phyloP scores from a whole-genome alignment of 2,797 vertebrate genomes.

The Silurus lanzhouensis region DNA sequence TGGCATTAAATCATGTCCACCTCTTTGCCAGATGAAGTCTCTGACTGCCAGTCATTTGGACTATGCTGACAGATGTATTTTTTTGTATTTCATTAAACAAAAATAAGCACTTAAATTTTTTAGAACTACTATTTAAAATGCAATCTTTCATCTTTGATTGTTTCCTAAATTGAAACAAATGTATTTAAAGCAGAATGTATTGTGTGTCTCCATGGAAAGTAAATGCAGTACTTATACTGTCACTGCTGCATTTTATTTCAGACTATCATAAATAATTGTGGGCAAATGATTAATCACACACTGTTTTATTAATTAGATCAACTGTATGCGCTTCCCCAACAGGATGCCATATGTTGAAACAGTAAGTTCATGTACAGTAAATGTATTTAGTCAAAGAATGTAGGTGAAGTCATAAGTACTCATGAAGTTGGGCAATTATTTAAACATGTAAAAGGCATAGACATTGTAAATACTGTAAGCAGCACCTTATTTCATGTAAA shows the following conservation, averaged over 20 bases:
- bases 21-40: slow-evolving; percentile 35
- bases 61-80: not conserved
- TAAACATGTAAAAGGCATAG: not conserved
- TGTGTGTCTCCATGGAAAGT: not conserved
- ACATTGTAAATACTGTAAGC: not conserved
- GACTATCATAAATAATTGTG: not conserved
- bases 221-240: not conserved
- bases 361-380: not conserved
- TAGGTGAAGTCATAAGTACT: not conserved
- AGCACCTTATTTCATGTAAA: slow-evolving; percentile 12
- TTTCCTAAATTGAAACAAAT: not conserved
- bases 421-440: not conserved
- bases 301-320: not conserved
- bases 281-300: not conserved
- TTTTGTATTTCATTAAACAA: not conserved
- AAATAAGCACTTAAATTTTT: not conserved
- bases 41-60: slow-evolving; percentile 22
- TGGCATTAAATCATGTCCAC: slow-evolving; percentile 41
- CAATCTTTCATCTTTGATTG: not conserved
- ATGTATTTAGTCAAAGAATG: no score
- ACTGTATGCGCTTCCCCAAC: not conserved
- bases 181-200: not conserved
- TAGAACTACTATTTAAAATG: no score
- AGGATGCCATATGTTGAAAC: not conserved
- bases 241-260: not conserved